These are phyloP conservation scores for Calycopis cecrops DNA, from an alignment of 1,140 invertebrate species.

Conservation along the genomic window DNA sequence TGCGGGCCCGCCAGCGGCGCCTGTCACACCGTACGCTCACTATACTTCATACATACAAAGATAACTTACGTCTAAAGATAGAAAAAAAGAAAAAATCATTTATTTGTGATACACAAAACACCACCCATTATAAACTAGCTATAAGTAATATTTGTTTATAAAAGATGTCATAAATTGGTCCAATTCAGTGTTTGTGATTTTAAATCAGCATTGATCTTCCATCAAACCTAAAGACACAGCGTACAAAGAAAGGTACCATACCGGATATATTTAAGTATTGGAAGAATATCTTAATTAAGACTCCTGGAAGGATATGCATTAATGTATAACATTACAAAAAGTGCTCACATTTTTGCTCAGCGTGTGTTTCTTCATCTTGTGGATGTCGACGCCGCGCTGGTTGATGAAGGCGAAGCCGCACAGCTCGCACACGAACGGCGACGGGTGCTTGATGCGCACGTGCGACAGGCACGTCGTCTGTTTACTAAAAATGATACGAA, in stretches of 20 bases:
- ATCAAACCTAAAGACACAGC: too few species aligned
- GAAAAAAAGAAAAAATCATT: too few species aligned
- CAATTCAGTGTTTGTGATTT: too few species aligned
- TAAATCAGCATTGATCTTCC: too few species aligned
- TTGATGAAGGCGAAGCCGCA: slow-evolving; percentile 52
- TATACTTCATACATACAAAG: not conserved
- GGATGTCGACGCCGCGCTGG: slow-evolving; percentile 44
- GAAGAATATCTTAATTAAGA: too few species aligned
- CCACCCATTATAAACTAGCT: too few species aligned
- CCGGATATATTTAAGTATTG: too few species aligned
- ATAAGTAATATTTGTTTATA: too few species aligned
- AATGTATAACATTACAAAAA: slow-evolving; percentile 1
- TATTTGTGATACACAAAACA: not conserved
- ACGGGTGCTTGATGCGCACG: slow-evolving; percentile 48
- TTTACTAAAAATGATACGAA: too few species aligned
- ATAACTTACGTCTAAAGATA: not conserved
- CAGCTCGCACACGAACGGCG: slow-evolving; percentile 46
- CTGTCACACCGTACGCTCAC: slow-evolving; percentile 19
- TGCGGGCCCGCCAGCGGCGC: slow-evolving; percentile 47
- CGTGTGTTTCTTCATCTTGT: slow-evolving; percentile 49
- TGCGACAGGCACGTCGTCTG: slow-evolving; percentile 53
- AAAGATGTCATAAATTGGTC: too few species aligned
- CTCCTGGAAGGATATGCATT: too few species aligned
- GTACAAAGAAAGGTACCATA: too few species aligned
- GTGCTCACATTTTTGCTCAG: slow-evolving; percentile 28